Percentiles rank a stretch among this genome's conserved stretches.
Evolutionary conservation across 2,113 vertebrate genomes (phyloP).

Genomic region (Gallinago undulata): DNA sequence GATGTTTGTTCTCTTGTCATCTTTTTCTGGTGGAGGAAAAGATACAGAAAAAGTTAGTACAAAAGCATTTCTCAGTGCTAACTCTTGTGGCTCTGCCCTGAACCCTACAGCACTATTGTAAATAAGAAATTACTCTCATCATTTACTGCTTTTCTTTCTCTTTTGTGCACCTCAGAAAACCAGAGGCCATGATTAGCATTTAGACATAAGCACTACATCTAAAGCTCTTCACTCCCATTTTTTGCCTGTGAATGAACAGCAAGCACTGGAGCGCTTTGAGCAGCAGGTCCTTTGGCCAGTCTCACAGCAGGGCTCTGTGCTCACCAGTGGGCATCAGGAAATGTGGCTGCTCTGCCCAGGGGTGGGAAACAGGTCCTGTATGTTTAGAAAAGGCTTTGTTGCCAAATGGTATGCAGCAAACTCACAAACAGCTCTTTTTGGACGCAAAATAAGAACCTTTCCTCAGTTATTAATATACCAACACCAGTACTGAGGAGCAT

Average conservation of each 20-base stretch:
- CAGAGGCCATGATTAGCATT: neutral
- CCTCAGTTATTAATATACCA: neutral
- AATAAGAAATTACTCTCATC: neutral
- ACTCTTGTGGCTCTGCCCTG: neutral
- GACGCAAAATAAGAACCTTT: neutral
- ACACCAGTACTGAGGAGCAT: neutral
- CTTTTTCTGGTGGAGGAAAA: conserved; percentile 76
- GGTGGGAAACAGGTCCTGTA: neutral
- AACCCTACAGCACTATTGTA: neutral
- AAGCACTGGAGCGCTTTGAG: fast-evolving
- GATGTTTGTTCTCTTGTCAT: conserved; percentile 79
- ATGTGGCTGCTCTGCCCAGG: neutral
- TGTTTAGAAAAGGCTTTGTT: neutral
- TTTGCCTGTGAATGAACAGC: neutral
- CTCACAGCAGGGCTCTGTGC: neutral
- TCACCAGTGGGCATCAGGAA: fast-evolving
- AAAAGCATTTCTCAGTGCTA: neutral
- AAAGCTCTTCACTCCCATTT: neutral
- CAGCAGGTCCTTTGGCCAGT: neutral
- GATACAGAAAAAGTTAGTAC: neutral
- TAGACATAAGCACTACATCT: neutral
- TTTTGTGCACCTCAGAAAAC: neutral
- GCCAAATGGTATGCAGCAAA: neutral
- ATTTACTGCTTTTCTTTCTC: neutral
- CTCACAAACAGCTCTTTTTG: neutral